phyloP scores from a whole-genome alignment of 2,797 vertebrate species.

The Cuniculus paca region DNA sequence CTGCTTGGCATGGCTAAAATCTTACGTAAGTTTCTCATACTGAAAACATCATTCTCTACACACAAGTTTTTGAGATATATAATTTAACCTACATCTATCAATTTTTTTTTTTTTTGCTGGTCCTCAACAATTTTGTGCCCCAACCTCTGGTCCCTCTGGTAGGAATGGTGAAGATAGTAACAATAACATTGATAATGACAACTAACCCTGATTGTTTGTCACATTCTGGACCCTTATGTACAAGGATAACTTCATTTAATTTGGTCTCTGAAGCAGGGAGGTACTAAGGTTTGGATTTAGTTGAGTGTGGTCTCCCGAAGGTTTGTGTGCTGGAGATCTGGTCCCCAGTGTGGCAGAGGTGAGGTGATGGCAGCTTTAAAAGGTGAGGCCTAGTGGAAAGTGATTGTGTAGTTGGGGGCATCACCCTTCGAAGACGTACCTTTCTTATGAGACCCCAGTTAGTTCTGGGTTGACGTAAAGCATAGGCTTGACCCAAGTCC shows the following conservation, averaged over 20 bases:
- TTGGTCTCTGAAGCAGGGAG: not conserved
- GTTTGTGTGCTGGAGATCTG: not conserved
- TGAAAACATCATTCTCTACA: not conserved
- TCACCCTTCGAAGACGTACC: not conserved
- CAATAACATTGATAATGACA: not conserved
- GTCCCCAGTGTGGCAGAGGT: not conserved
- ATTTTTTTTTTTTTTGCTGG: not conserved
- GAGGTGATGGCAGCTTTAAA: not conserved
- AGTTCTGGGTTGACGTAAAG: not conserved
- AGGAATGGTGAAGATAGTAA: not conserved
- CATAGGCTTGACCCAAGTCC: not conserved
- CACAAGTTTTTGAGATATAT: not conserved
- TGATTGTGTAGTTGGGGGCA: not conserved
- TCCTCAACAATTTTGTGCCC: not conserved
- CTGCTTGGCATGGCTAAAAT: not conserved
- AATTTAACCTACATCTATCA: not conserved
- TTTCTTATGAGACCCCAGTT: not conserved
- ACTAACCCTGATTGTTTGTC: not conserved
- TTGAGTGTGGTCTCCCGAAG: not conserved
- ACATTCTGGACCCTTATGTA: not conserved
- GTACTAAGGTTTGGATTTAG: not conserved
- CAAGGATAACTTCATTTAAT: not conserved
- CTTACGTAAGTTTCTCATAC: not conserved
- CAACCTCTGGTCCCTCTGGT: not conserved
- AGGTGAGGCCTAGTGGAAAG: not conserved